phyloP scores from a whole-genome alignment of 2,113 vertebrate genomes.

The Solenodon paradoxus region DNA sequence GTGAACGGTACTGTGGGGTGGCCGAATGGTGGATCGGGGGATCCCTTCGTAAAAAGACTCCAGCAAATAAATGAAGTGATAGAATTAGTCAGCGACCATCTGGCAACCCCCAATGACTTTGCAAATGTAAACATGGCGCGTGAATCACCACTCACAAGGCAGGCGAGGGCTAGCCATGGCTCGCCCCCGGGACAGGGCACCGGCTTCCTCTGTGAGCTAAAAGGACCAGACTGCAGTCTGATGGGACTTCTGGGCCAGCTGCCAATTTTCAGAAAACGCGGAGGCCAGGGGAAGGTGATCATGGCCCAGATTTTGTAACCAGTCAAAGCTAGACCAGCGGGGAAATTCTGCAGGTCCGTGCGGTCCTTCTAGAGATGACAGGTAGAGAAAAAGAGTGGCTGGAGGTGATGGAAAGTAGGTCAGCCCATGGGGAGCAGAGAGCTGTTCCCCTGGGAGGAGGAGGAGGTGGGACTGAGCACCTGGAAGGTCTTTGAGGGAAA shows the following conservation, averaged over 20 bases:
- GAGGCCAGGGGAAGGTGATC: neutral
- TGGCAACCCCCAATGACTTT: neutral
- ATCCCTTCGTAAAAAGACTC: neutral
- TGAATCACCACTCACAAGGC: neutral
- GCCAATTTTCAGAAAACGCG: neutral
- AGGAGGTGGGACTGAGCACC: fast-evolving
- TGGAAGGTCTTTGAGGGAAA: neutral
- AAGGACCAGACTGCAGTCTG: neutral
- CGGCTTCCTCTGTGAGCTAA: neutral
- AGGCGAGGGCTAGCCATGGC: fast-evolving
- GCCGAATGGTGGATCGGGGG: neutral
- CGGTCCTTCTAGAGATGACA: neutral
- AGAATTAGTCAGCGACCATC: neutral
- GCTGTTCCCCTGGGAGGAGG: neutral
- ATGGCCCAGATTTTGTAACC: neutral
- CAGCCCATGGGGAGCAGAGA: too few species aligned
- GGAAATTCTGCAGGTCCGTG: neutral
- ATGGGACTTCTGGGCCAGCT: neutral
- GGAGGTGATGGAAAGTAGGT: too few species aligned
- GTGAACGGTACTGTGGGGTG: neutral
- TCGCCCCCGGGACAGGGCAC: fast-evolving
- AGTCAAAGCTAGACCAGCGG: neutral
- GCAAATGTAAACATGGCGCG: too few species aligned
- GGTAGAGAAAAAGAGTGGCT: too few species aligned
- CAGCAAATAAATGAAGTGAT: too few species aligned